Conservation (phyloP, 1,140 invertebrate species). For the Medauroidea extradentata region DNA sequence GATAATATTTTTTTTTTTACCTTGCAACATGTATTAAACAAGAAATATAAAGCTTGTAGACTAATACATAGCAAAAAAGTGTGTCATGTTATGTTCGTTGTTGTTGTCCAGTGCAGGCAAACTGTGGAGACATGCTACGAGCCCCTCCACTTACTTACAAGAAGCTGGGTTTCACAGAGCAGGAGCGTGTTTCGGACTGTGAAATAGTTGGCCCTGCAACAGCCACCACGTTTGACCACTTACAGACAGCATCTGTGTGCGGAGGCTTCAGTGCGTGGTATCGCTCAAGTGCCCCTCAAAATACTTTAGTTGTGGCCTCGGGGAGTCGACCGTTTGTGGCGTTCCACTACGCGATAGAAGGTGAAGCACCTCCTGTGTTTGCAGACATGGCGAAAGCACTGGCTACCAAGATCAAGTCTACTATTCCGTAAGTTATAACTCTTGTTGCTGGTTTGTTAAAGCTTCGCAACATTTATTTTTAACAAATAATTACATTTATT, state of each 20-base stretch:
- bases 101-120: constrained; percentile 61
- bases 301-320: constrained; percentile 70
- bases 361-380: constrained; percentile 64
- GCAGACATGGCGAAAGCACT: constrained; percentile 86
- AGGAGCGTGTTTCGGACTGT: constrained; percentile 70
- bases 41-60: too few relatives aligned
- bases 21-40: background rate
- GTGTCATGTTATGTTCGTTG: too few relatives aligned
- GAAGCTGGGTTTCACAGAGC: constrained; percentile 81
- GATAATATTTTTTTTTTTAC: too few relatives aligned
- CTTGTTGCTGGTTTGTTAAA: too few relatives aligned
- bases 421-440: constrained; percentile 73
- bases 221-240: constrained; percentile 79
- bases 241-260: constrained; percentile 72
- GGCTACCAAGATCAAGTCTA: constrained; percentile 79
- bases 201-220: constrained; percentile 71
- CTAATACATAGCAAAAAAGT: too few relatives aligned
- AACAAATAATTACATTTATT: too few relatives aligned
- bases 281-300: constrained; percentile 68
- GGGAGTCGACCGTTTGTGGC: constrained; percentile 80
- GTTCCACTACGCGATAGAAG: constrained; percentile 87
- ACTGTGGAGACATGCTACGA: constrained; percentile 55
- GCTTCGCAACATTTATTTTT: too few relatives aligned
- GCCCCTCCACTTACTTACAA: constrained; percentile 61
- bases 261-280: constrained; percentile 69